phyloP scores from a whole-genome alignment of 2,797 vertebrate species.

The Lophius americanus region DNA sequence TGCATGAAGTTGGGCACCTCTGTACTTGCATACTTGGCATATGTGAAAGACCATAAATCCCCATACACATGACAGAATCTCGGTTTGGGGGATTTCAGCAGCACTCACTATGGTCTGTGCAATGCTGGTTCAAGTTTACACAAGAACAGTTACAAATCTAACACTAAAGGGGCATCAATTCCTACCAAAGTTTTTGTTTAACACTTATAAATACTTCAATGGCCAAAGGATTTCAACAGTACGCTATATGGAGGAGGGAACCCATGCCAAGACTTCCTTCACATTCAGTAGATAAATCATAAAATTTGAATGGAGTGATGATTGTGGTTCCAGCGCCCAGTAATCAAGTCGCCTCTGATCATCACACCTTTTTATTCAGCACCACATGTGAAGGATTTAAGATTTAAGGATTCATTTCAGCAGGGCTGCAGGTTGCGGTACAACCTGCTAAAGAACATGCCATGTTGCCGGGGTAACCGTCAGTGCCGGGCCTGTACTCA shows the following conservation, averaged over 20 bases:
- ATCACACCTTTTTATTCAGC: conserved; percentile 4
- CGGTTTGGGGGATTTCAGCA: conserved; percentile 16
- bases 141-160: background rate
- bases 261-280: too few species aligned
- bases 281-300: background rate
- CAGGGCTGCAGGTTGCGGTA: background rate
- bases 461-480: conserved; percentile 54
- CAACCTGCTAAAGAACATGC: conserved; percentile 26
- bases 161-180: background rate
- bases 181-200: background rate
- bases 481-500: conserved; percentile 9
- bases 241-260: too few species aligned
- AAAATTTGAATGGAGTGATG: conserved; percentile 2
- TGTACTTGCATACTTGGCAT: background rate
- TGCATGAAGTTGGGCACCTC: background rate
- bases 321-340: background rate
- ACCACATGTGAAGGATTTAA: conserved; percentile 2
- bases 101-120: background rate
- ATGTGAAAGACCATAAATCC: conserved; percentile 26
- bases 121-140: background rate
- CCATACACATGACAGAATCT: conserved; percentile 1
- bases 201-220: too few species aligned
- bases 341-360: background rate
- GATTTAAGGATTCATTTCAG: conserved; percentile 16
- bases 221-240: too few species aligned